Base-by-base conservation (phyloP, 2,113 vertebrate genomes). In the Hippocampus comes region DNA sequence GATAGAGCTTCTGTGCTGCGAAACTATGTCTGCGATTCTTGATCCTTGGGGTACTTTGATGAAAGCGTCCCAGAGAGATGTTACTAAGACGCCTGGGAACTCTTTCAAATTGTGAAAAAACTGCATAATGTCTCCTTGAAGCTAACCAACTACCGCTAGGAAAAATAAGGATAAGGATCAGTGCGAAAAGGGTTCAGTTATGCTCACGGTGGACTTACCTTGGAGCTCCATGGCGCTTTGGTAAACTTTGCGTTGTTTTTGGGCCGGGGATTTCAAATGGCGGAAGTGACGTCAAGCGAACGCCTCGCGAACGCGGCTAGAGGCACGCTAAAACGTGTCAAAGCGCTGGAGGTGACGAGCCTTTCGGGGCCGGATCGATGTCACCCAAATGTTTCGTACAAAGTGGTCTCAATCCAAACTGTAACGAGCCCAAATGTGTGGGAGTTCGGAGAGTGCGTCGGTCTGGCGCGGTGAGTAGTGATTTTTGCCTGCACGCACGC, bases 181-280 rank as follows among this genome's bases (percentile, higher is more conserved):
- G 2, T 65, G 0, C 3, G 17, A 2, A 72, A 0, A 42, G 17
- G 2, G 15, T 23, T 0, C 15, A 46, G 0, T 48, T 2, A 5
- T 14, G 0, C 55, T 3, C 34, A 66, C 60, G 17, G 1, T n/a
- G 2, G 0, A 5, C 1, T 55, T 72, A 88, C 86, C 85, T 87
- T 83, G 88, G 0, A 87, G 18, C n/a, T 90, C 88, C 88, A 90
- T 89, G 17, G 60, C 55, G 49, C 23, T 1, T 68, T 65, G 14
- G 42, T 5, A 2, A 49, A 66, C 63, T 43, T 42, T 56, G n/a
- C 43, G 76, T 42, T 70, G 34, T 71, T 61, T 61, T 10, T 17
- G 2, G 71, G 75, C 83, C 86, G 83, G 82, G 80, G 82, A 1
- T 81, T 90, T 86, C 70, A 84, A 87, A 88, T 68, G 72, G 1